Evolutionary conservation across 2,113 vertebrate genomes (phyloP).

Genomic region (Leptodactylus fuscus): DNA sequence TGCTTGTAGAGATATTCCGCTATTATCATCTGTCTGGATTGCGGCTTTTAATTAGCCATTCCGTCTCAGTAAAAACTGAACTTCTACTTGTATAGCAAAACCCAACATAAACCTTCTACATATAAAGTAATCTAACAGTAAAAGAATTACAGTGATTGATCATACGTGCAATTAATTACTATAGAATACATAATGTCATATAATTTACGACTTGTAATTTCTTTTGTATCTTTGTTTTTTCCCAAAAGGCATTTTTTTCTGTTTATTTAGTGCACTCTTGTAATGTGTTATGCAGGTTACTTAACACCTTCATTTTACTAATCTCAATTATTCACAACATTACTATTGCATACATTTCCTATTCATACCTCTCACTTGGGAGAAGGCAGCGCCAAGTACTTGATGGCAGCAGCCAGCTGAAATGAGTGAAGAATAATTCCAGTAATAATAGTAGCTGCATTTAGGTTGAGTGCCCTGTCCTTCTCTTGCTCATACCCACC

Average conservation of each 20-base stretch:
- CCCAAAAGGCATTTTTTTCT: not conserved
- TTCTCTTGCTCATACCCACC: not conserved
- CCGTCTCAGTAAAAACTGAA: not conserved
- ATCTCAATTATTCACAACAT: not conserved
- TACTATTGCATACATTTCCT: not conserved
- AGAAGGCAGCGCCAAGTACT: not conserved
- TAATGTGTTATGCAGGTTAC: not conserved
- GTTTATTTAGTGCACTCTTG: not conserved
- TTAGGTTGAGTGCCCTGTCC: not conserved
- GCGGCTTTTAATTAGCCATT: constrained; percentile 30
- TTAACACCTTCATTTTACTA: not conserved
- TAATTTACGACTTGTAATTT: not conserved
- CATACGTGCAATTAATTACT: not conserved
- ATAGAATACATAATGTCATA: not conserved
- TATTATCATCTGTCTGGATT: constrained; percentile 22
- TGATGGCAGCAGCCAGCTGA: not conserved
- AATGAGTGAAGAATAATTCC: not conserved
- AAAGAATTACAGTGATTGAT: not conserved
- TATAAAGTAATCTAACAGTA: not conserved
- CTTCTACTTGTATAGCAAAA: not conserved
- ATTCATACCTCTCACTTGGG: not conserved
- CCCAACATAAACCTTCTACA: not conserved
- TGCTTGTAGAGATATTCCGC: constrained; percentile 20
- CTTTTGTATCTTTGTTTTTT: not conserved
- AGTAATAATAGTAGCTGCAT: not conserved